phyloP scores from a whole-genome alignment of 1,140 invertebrate genomes.

The Zophobas atratus region DNA sequence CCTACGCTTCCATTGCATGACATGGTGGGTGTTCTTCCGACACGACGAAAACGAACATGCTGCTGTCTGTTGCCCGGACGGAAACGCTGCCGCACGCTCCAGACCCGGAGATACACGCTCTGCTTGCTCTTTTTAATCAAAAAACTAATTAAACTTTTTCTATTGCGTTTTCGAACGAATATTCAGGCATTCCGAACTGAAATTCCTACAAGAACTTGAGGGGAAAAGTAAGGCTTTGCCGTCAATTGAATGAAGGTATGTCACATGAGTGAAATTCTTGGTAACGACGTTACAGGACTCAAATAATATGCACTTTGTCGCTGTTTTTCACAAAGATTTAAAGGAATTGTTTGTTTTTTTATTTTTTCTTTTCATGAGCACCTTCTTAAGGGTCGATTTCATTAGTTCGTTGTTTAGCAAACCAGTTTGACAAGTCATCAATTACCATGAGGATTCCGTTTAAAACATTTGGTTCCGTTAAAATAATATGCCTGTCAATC shows the following conservation, averaged over 20 bases:
- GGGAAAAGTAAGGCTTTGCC: not conserved
- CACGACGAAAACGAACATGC: slow-evolving; percentile 38
- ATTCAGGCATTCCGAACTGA: slow-evolving; percentile 21
- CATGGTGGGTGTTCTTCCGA: slow-evolving; percentile 45
- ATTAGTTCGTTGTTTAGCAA: too few relatives aligned
- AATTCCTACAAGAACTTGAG: slow-evolving; percentile 2
- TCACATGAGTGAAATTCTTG: too few relatives aligned
- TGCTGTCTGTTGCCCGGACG: slow-evolving; percentile 41
- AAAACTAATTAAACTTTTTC: slow-evolving; percentile 56
- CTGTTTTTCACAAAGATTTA: too few relatives aligned
- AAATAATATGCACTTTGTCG: too few relatives aligned
- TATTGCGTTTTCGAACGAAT: slow-evolving; percentile 48
- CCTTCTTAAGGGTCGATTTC: too few relatives aligned
- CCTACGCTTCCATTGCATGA: slow-evolving; percentile 57
- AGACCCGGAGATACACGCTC: not conserved
- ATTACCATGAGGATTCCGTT: too few relatives aligned
- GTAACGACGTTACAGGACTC: too few relatives aligned
- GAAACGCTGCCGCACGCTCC: slow-evolving; percentile 43
- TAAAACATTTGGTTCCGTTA: too few relatives aligned
- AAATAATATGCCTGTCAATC: too few relatives aligned
- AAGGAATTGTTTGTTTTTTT: too few relatives aligned
- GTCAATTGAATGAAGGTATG: not conserved
- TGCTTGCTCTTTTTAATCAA: slow-evolving; percentile 48
- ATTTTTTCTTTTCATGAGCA: too few relatives aligned
- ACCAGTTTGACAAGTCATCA: too few relatives aligned